A percentile compares a stretch with the other conserved stretches of the same genome.
Conservation (phyloP, 2,113 vertebrate genomes). For the Psittacara wagleri region DNA sequence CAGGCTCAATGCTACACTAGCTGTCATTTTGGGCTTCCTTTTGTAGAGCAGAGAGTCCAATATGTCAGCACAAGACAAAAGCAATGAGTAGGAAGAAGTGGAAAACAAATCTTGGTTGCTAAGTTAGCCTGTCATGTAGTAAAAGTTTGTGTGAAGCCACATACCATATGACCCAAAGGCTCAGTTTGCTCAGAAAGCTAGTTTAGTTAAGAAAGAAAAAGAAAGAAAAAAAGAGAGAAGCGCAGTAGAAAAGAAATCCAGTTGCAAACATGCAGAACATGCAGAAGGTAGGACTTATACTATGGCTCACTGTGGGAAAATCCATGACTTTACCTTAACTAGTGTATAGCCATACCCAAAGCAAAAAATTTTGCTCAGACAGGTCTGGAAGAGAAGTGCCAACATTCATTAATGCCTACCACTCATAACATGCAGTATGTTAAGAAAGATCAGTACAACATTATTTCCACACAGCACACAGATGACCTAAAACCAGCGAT, state of each 20-base stretch:
- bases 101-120: background rate
- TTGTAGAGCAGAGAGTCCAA: background rate
- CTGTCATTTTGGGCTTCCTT: background rate
- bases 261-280: background rate
- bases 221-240: background rate
- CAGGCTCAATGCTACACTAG: background rate
- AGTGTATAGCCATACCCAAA: background rate
- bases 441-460: background rate
- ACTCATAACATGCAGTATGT: background rate
- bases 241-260: background rate
- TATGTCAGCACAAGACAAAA: background rate
- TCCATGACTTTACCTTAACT: background rate
- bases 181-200: background rate
- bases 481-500: background rate
- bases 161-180: background rate
- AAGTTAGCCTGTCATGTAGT: background rate
- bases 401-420: background rate
- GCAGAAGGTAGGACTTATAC: background rate
- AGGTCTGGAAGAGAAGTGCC: background rate
- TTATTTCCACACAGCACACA: background rate
- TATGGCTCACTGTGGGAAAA: accelerated
- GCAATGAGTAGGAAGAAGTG: background rate
- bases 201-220: background rate
- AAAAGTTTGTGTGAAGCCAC: background rate
- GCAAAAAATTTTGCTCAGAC: background rate